Evolutionary conservation across 1,140 invertebrate species (phyloP), one percentile per base, ranked within the genome.

Genomic region (Orussus abietinus): DNA sequence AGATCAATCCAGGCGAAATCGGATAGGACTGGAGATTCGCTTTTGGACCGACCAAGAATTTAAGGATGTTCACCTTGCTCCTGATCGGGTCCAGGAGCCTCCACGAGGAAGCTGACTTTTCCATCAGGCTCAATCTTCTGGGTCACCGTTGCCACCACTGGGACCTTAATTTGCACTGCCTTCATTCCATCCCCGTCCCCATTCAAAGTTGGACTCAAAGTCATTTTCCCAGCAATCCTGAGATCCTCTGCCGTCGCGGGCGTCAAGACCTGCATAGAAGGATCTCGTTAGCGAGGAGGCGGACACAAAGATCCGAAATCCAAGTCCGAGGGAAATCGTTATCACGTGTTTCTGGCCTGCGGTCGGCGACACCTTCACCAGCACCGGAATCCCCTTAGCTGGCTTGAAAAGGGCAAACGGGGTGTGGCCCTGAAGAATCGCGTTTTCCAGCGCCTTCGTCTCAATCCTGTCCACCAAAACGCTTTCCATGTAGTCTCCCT

Each of bases 341-440:
- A 36, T 66, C 63, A 78, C 77, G 45, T 80, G 75, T 59, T 79
- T 79, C 28, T 74, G 57, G 35, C 51, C 64, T 15, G 64, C 64
- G 20, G 69, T 73, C 9, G 73, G 59, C 19, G 75, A 58, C 28
- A 82, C 72, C 52, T 80, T 78, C n/a, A 81, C 79, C 7, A 82
- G 64, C n/a, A 81, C 73, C 5, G 79, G 78, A 51, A 77, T 76
- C 31, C 78, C 77, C 42, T 75, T 76, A 20, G 72, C 64, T 10
- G 78, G 78, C 50, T 77, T 77, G 14, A 80, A 66, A 10, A 82
- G 59, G 3, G 79, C 79, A 49, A 81, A 81, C 0, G 80, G 78
- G 6, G 70, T 77, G 51, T 77, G 74, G 7, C 66, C 69, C 33
- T 66, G 54, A 9, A 66, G 41, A n/a, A 75, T 46, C 1, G 78